phyloP scores from a whole-genome alignment of 2,797 vertebrate species.

The Moxostoma hubbsi region DNA sequence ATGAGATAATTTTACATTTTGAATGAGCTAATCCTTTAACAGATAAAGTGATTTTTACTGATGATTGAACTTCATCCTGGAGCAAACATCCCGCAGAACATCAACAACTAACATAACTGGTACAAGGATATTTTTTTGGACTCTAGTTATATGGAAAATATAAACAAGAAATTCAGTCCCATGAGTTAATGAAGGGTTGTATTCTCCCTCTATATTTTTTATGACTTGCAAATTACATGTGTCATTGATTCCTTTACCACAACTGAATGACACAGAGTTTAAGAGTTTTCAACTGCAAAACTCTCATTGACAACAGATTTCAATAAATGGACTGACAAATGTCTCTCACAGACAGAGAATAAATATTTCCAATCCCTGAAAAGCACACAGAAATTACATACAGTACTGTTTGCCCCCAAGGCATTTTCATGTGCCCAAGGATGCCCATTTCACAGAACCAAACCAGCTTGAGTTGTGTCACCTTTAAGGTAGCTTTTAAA shows the following conservation, averaged over 20 bases:
- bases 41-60: conserved; percentile 26
- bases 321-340: conserved; percentile 2
- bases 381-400: neutral
- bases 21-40: neutral
- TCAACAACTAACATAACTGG: neutral
- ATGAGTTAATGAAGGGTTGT: conserved; percentile 1
- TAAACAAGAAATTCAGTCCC: neutral
- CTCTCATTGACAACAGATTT: neutral
- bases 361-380: conserved; percentile 11
- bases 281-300: conserved; percentile 1
- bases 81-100: conserved; percentile 38
- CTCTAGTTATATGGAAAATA: conserved; percentile 34
- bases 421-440: neutral
- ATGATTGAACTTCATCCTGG: conserved; percentile 21
- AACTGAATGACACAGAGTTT: neutral
- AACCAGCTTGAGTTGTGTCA: neutral
- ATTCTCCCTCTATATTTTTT: conserved; percentile 8
- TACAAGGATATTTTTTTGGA: conserved; percentile 31
- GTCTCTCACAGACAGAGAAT: neutral
- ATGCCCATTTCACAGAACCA: conserved; percentile 17
- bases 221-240: conserved; percentile 47
- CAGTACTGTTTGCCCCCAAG: neutral
- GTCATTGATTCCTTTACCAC: conserved; percentile 54
- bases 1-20: no score
- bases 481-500: conserved; percentile 58